Percentiles rank a stretch among this genome's conserved stretches.
Evolutionary conservation across 2,888 invertebrate species (phyloP).

Genomic region (Teinopalpus imperialis): DNA sequence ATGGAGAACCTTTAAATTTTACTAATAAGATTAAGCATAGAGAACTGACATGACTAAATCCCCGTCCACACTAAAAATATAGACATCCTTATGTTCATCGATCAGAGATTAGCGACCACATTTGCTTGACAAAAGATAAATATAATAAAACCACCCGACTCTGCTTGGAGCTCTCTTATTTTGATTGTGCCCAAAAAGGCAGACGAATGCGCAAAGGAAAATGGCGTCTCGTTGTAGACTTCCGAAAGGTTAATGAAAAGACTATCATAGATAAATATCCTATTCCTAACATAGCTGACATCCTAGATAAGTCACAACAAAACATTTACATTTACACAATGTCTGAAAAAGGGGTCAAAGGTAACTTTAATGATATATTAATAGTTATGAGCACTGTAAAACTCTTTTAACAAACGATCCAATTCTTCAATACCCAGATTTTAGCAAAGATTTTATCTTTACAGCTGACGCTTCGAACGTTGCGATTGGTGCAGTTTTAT

Average conservation of each 20-base stretch:
- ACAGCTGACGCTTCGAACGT: constrained; percentile 27
- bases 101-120: constrained; percentile 25
- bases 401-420: constrained; percentile 33
- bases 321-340: no score
- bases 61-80: constrained; percentile 28
- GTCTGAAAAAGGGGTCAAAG: no score
- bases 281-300: constrained; percentile 34
- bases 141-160: constrained; percentile 30
- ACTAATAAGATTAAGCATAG: constrained; percentile 35
- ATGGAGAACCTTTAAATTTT: constrained; percentile 19
- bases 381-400: constrained; percentile 30
- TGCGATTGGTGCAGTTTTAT: no score
- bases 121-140: constrained; percentile 10
- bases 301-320: constrained; percentile 35
- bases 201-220: constrained; percentile 35
- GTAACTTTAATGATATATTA: no score
- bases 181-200: constrained; percentile 45
- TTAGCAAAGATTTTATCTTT: constrained; percentile 26
- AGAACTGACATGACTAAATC: constrained; percentile 32
- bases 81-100: constrained; percentile 26
- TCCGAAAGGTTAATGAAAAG: constrained; percentile 34
- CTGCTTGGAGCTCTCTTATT: constrained; percentile 43
- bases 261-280: constrained; percentile 35
- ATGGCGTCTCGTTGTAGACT: constrained; percentile 32
- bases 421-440: constrained; percentile 26